These are phyloP conservation scores for Scrobipalpa atriplicella DNA, from an alignment of 2,888 invertebrate species.

Conservation along the genomic window DNA sequence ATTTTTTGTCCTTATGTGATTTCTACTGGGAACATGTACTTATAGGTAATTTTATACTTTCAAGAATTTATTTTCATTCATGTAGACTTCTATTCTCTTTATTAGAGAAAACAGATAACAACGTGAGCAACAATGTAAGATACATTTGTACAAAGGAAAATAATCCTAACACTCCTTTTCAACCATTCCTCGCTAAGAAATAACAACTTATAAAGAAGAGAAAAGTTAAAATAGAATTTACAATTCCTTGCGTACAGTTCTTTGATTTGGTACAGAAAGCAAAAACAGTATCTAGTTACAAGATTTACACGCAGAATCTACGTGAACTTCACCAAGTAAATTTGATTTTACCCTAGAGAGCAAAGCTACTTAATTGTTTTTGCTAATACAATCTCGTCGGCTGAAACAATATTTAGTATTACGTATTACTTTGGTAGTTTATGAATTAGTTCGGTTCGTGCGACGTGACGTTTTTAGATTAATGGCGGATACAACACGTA, in stretches of 20 bases:
- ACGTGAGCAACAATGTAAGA: too few species aligned
- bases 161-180: too few species aligned
- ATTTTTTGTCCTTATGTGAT: neutral
- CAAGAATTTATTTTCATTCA: too few species aligned
- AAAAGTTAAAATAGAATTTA: too few species aligned
- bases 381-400: neutral
- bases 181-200: too few species aligned
- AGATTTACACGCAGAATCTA: slow-evolving; percentile 11
- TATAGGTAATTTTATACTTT: too few species aligned
- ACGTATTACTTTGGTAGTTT: too few species aligned
- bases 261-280: neutral
- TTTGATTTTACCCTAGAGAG: neutral
- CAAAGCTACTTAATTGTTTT: slow-evolving; percentile 1
- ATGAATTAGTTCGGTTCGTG: neutral
- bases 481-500: slow-evolving; percentile 11
- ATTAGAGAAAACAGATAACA: too few species aligned
- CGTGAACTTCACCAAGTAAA: neutral
- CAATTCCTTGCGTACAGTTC: too few species aligned
- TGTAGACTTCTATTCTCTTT: neutral
- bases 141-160: too few species aligned
- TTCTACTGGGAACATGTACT: neutral
- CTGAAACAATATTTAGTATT: neutral
- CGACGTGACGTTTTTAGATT: slow-evolving; percentile 5
- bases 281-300: neutral
- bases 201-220: too few species aligned